A percentile compares a stretch with the other conserved stretches of the same genome.
Conservation (phyloP, 2,888 invertebrate genomes). For the Hydrotaea cyrtoneurina region DNA sequence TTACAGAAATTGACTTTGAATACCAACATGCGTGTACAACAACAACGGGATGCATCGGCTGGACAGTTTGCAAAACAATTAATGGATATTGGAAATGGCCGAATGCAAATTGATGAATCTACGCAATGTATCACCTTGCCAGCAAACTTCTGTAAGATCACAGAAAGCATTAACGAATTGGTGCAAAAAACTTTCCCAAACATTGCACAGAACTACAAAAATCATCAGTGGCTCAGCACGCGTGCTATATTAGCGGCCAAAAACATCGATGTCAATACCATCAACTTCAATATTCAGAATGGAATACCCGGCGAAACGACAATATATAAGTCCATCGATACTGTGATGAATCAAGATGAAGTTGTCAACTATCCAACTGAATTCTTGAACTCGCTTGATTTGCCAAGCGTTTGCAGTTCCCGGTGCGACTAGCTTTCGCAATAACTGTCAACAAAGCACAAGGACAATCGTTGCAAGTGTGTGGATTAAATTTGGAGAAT, state of each 20-base stretch:
- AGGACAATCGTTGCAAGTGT: no score
- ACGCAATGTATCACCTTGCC: conserved; percentile 1
- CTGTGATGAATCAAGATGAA: no score
- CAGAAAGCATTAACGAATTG: conserved; percentile 22
- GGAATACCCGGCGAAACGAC: not conserved
- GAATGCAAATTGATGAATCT: conserved; percentile 5
- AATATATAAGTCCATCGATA: no score
- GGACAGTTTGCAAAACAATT: conserved; percentile 62
- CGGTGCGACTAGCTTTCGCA: no score
- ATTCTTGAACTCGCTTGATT: not conserved
- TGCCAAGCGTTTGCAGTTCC: not conserved
- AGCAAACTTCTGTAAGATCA: conserved; percentile 29
- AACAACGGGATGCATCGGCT: conserved; percentile 41
- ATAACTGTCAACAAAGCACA: no score
- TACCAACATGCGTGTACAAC: conserved; percentile 39
- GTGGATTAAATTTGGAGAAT: no score
- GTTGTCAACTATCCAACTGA: no score
- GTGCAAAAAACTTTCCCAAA: conserved; percentile 34
- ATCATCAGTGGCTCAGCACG: conserved; percentile 20
- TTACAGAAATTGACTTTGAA: conserved; percentile 43
- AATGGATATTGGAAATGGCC: conserved; percentile 58
- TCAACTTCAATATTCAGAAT: not conserved
- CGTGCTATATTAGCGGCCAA: conserved; percentile 46
- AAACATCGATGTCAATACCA: conserved; percentile 33
- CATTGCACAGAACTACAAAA: conserved; percentile 37